Evolutionary conservation across 1,140 invertebrate species (phyloP), one percentile per base, ranked within the genome.

Genomic region (Drosophila triauraria): DNA sequence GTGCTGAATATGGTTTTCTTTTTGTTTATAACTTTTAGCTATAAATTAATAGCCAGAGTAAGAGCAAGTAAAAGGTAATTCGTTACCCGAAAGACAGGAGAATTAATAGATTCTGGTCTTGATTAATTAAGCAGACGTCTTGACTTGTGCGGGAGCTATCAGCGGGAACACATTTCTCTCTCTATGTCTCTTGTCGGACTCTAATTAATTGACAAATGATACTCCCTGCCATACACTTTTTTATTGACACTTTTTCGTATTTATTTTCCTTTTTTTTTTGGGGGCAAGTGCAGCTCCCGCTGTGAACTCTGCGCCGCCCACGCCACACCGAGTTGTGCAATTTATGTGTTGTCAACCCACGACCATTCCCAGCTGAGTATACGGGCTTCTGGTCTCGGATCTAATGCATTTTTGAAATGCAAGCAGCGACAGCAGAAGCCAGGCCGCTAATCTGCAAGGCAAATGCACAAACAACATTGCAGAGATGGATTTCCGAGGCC

Each of bases 131-230:
- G 30, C 43, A 60, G 38, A 74, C 46, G 10, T 51, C 58, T 72
- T 38, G 46, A 12, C 10, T 72, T 30, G 20, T 40, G 43, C 25
- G 32, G 32, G 10, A 44, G 54, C 25, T 60, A 42, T 17, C 65
- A 70, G 67, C 47, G 30, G 59, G 60, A 57, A 58, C 70, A 58
- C 65, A 71, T 42, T 57, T 65, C 30, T 68, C 59, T 68, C 35
- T 40, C 72, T 51, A 74, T 74, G 54, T 51, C 30, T 15, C 35
- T 23, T 50, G 62, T 32, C 50, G 59, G 69, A 76, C 75, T 85
- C 51, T 76, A 77, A 77, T 77, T 77, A 77, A 77, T 77, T 87
- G 82, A 87, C 86, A 82, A 64, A 82, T 82, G 53, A 57, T 56
- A 56, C 53, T 32, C 27, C n/a, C 43, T 23, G 50, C 23, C 35